Evolutionary conservation across 1,140 invertebrate genomes (phyloP), one percentile per base, ranked within the genome.

Genomic region (Campoletis sonorensis): DNA sequence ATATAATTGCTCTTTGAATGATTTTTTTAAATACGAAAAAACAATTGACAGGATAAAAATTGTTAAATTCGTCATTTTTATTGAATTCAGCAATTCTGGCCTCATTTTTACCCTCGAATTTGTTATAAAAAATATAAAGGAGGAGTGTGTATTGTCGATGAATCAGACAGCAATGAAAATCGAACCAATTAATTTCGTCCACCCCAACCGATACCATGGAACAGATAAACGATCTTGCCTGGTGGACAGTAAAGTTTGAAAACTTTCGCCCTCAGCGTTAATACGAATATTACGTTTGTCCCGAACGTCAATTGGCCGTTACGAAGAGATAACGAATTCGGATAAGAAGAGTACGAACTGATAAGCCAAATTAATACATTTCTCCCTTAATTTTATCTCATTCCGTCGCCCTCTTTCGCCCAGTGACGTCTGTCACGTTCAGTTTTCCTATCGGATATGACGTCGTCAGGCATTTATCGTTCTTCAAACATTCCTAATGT

Each of bases 291-390:
- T 21, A 58, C 49, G 49, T 54, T 54, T 54, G 49, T 54, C 49
- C 49, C 54, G 54, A 79, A 79, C 51, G 64, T 16, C 78, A 71
- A 79, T 70, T 70, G 37, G 64, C 26, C 64, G 33, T 79, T 70
- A 70, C 37, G 54, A 58, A 4, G 37, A 79, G 78, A 79, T 79
- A 70, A 79, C 49, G 5, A 64, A 51, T 71, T 70, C 26, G 78
- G 64, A 79, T 70, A 79, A 79, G 37, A 10, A 7, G 8, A 64
- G 3, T 70, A 1, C 21, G 21, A 10, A 79, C 51, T 27, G 67
- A 71, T 79, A 67, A 16, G 61, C 58, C 61, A 68, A 37, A 68
- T 40, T 23, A 67, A 21, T 40, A 79, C 13, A 64, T 23, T 64
- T 64, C 61, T 26, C 61, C 61, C 61, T 64, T 64, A 23, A 64